Evolutionary conservation across 2,113 vertebrate genomes (phyloP).

Genomic region (Polyodon spathula): DNA sequence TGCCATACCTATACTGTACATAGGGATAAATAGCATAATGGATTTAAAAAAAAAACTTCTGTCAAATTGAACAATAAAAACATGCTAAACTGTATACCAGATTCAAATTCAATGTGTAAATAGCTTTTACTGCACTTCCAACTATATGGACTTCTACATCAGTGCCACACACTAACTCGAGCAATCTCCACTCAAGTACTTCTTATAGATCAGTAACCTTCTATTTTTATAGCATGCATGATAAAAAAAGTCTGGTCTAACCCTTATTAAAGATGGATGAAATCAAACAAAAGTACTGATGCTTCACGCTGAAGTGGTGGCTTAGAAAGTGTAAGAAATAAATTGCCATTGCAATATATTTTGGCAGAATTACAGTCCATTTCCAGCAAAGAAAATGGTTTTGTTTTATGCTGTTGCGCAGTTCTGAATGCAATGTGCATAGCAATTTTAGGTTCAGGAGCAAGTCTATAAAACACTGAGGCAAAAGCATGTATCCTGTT

Average conservation of each 20-base stretch:
- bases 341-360: conserved; percentile 5
- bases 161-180: neutral
- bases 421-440: too few species aligned
- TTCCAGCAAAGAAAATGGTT: neutral
- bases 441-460: neutral
- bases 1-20: neutral
- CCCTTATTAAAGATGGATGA: neutral
- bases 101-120: neutral
- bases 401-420: neutral
- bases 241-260: neutral
- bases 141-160: neutral
- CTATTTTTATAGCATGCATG: neutral
- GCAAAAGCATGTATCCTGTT: neutral
- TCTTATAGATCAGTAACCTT: neutral
- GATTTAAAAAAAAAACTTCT: neutral
- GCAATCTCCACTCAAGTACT: neutral
- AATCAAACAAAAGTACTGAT: conserved; percentile 2
- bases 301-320: neutral
- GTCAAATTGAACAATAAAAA: neutral
- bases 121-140: neutral
- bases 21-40: neutral
- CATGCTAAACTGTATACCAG: neutral
- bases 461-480: neutral
- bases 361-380: conserved; percentile 1
- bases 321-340: conserved; percentile 1